Conservation (phyloP, 2,113 vertebrate species). For the Anarrhichthys ocellatus region DNA sequence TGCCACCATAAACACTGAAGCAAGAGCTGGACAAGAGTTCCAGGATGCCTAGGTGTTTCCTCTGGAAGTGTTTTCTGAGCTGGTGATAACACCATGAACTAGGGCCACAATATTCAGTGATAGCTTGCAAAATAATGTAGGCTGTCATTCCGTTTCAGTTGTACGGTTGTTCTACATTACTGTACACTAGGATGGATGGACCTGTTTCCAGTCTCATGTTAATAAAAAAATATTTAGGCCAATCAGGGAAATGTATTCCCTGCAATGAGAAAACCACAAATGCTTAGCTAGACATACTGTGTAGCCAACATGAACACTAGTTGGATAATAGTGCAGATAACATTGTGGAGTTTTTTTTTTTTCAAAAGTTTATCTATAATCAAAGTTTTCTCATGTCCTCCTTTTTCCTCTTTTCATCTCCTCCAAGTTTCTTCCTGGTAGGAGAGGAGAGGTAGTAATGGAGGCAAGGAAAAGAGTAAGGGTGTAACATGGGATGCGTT, state of each 20-base stretch:
- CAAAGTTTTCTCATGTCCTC: background rate
- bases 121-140: background rate
- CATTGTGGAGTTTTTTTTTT: no score
- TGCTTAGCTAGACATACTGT: background rate
- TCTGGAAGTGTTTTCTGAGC: background rate
- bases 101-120: background rate
- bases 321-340: no score
- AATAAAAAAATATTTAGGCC: background rate
- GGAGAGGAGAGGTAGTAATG: background rate
- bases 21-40: background rate
- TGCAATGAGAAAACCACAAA: background rate
- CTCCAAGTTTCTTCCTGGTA: background rate
- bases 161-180: background rate
- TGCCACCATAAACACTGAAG: background rate
- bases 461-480: background rate
- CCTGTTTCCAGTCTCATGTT: background rate
- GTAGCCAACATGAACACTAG: background rate
- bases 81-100: background rate
- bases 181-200: background rate
- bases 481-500: background rate
- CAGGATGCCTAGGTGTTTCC: slow-evolving; percentile 11
- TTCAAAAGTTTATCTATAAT: no score
- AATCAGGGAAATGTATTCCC: background rate
- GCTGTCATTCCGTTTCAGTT: background rate
- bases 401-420: background rate